Percentiles rank a stretch among this genome's conserved stretches.
These are phyloP conservation scores for Chloropsis cyanopogon DNA, from an alignment of 2,113 vertebrate genomes.

Conservation along the genomic window DNA sequence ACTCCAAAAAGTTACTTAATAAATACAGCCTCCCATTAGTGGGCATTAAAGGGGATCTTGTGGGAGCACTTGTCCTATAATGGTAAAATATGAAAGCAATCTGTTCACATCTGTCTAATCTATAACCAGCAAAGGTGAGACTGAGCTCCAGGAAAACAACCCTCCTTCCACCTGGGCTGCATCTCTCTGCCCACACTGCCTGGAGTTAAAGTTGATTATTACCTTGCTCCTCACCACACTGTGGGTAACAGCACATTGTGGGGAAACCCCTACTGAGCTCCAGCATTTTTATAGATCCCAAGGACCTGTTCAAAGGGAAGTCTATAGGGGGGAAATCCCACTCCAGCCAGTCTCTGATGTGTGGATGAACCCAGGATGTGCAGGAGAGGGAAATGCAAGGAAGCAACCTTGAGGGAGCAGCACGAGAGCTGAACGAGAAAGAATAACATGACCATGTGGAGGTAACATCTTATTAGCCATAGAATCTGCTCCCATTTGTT, in stretches of 20 bases:
- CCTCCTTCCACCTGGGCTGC: background rate
- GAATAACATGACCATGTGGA: background rate
- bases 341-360: background rate
- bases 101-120: background rate
- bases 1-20: background rate
- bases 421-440: background rate
- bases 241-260: background rate
- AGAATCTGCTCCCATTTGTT: background rate
- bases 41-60: background rate
- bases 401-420: background rate
- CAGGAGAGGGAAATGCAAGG: background rate
- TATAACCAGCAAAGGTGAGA: background rate
- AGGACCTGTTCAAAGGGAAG: background rate
- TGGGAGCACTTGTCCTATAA: background rate
- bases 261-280: background rate
- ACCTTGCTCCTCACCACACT: background rate
- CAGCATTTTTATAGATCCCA: background rate
- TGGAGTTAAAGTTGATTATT: background rate
- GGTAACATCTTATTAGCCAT: background rate
- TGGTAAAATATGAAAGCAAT: background rate
- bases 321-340: background rate
- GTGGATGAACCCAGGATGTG: accelerated
- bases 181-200: background rate
- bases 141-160: background rate
- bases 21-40: background rate